A percentile compares a stretch with the other conserved stretches of the same genome.
Conservation (phyloP, 2,888 invertebrate genomes). For the Gastracanthus pulcherrimus region DNA sequence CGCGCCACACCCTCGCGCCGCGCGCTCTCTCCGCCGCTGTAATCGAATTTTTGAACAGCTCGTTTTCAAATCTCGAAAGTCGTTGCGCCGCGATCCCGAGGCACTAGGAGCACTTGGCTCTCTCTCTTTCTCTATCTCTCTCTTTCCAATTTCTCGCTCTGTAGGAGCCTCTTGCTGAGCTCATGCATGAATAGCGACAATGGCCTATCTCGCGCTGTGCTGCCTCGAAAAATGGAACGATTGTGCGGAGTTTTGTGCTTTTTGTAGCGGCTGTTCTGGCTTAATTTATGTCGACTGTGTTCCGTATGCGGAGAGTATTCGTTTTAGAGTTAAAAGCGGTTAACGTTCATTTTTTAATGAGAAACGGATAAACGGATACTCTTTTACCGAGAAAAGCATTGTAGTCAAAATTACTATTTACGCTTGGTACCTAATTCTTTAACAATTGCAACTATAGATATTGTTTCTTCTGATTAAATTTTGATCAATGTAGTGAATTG, state of each 20-base stretch:
- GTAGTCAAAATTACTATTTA: too few relatives aligned
- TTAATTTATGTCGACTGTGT: background rate
- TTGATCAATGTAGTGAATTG: too few relatives aligned
- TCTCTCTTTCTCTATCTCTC: constrained; percentile 4
- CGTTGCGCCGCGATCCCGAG: constrained; percentile 29
- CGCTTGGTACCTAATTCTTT: too few relatives aligned
- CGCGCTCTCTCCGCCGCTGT: constrained; percentile 52
- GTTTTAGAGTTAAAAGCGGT: too few relatives aligned
- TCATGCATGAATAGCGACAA: constrained; percentile 31
- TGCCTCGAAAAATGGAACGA: background rate
- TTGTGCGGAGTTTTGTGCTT: background rate
- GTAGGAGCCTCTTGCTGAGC: background rate
- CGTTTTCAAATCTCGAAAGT: constrained; percentile 68
- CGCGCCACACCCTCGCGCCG: constrained; percentile 34
- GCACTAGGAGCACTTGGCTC: background rate
- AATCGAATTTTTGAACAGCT: constrained; percentile 72
- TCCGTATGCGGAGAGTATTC: background rate
- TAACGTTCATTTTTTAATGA: too few relatives aligned
- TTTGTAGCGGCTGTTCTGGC: background rate
- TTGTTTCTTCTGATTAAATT: too few relatives aligned
- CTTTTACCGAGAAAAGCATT: too few relatives aligned
- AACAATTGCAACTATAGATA: too few relatives aligned
- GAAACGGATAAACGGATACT: too few relatives aligned
- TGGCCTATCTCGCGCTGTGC: background rate
- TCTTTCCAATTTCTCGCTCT: constrained; percentile 11